phyloP scores from a whole-genome alignment of 2,797 vertebrate species.

The Streptopelia turtur region DNA sequence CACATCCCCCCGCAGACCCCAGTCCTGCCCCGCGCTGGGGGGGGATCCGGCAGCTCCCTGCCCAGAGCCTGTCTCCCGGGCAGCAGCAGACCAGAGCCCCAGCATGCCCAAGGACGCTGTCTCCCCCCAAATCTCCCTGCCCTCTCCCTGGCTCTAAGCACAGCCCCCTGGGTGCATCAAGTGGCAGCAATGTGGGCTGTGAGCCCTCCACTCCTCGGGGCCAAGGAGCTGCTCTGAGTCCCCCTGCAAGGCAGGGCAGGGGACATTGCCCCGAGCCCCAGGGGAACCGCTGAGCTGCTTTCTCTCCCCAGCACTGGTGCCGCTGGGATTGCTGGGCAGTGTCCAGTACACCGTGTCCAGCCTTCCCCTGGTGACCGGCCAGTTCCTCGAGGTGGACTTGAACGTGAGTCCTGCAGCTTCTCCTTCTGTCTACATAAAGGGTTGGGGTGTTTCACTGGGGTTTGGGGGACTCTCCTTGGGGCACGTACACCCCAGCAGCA shows the following conservation, averaged over 20 bases:
- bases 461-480: neutral
- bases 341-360: constrained; percentile 66
- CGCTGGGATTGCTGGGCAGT: constrained; percentile 69
- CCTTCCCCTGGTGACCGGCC: constrained; percentile 62
- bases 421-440: rapidly evolving
- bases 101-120: too few species aligned
- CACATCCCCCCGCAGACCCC: neutral
- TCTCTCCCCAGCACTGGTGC: constrained; percentile 63
- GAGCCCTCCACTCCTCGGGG: neutral
- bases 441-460: neutral
- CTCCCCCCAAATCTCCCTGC: neutral
- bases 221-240: neutral
- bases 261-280: rapidly evolving
- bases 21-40: rapidly evolving
- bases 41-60: neutral
- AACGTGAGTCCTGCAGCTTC: constrained; percentile 39
- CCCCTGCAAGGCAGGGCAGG: neutral
- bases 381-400: constrained; percentile 68
- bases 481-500: rapidly evolving
- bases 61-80: too few species aligned
- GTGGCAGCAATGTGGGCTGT: rapidly evolving
- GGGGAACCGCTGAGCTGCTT: rapidly evolving
- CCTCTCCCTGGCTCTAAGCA: neutral
- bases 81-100: neutral
- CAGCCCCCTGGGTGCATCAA: too few species aligned